A percentile compares a stretch with the other conserved stretches of the same genome.
These are phyloP conservation scores for Cacoxenus indagator DNA, from an alignment of 2,888 invertebrate genomes.

Conservation along the genomic window DNA sequence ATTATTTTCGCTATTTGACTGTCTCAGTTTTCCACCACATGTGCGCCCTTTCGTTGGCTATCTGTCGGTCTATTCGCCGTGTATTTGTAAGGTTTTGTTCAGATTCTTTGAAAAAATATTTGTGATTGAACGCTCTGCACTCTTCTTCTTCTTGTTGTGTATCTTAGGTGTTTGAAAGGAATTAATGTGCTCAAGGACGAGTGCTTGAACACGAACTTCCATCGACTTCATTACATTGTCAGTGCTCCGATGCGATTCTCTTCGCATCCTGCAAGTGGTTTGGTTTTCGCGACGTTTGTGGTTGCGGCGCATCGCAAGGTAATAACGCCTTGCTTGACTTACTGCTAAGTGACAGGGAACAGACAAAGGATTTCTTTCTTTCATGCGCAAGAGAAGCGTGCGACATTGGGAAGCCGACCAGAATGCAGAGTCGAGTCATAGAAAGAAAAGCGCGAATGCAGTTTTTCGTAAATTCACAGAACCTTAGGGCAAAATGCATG, in stretches of 20 bases:
- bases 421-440: not conserved
- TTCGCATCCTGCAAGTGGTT: too few species aligned
- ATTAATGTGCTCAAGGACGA: conserved; percentile 6
- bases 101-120: not conserved
- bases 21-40: conserved; percentile 34
- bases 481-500: conserved; percentile 6
- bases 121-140: not conserved
- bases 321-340: conserved; percentile 17
- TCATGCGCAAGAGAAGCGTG: conserved; percentile 1
- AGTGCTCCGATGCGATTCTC: too few species aligned
- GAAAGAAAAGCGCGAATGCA: conserved; percentile 13
- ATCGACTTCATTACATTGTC: not conserved
- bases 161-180: not conserved
- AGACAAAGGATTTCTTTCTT: conserved; percentile 14
- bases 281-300: not conserved
- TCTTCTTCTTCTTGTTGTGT: not conserved
- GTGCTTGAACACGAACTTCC: not conserved
- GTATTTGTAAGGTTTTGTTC: not conserved
- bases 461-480: too few species aligned
- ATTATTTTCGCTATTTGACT: conserved; percentile 61
- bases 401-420: too few species aligned
- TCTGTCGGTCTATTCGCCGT: not conserved
- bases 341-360: conserved; percentile 17
- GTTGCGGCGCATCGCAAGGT: not conserved
- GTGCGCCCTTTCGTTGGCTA: not conserved